Evolutionary conservation across 2,888 invertebrate genomes (phyloP).

Genomic region (Catocala sponsa): DNA sequence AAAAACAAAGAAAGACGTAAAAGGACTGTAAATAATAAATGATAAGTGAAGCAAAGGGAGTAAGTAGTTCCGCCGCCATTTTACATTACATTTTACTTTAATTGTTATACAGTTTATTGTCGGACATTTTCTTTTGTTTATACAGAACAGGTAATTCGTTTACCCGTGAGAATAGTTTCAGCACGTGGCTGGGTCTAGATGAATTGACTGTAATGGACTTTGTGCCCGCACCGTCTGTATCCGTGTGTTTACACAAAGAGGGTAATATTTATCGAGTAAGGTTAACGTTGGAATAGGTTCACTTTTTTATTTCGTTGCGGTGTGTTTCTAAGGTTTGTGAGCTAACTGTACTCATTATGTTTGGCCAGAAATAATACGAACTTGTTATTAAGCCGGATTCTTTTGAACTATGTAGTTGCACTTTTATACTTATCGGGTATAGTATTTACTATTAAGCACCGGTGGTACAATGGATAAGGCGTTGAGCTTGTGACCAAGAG

Average conservation of each 20-base stretch:
- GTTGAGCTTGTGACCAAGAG: too few relatives aligned
- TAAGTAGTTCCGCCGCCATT: constrained; percentile 21
- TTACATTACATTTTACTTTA: constrained; percentile 60
- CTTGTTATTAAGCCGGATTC: too few relatives aligned
- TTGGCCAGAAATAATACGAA: too few relatives aligned
- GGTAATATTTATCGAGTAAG: constrained; percentile 61
- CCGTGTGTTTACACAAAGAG: constrained; percentile 61
- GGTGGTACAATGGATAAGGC: too few relatives aligned
- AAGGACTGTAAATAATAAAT: constrained; percentile 47
- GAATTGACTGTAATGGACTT: constrained; percentile 84
- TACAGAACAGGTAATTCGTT: constrained; percentile 81
- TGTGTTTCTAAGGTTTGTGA: constrained; percentile 18
- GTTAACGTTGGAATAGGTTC: constrained; percentile 49
- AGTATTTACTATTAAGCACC: too few relatives aligned
- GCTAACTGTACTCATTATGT: background rate
- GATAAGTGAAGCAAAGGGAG: constrained; percentile 36
- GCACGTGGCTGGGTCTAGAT: constrained; percentile 80
- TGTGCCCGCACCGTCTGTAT: constrained; percentile 68
- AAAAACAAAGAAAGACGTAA: constrained; percentile 15
- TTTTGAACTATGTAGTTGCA: too few relatives aligned
- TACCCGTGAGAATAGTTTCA: constrained; percentile 84
- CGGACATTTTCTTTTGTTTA: constrained; percentile 76
- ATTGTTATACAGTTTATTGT: constrained; percentile 75
- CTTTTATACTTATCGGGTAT: too few relatives aligned
- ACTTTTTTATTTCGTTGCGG: constrained; percentile 35